A percentile compares a stretch with the other conserved stretches of the same genome.
These are phyloP conservation scores for Tetragnatha versicolor DNA, from an alignment of 1,140 invertebrate genomes.

Conservation along the genomic window DNA sequence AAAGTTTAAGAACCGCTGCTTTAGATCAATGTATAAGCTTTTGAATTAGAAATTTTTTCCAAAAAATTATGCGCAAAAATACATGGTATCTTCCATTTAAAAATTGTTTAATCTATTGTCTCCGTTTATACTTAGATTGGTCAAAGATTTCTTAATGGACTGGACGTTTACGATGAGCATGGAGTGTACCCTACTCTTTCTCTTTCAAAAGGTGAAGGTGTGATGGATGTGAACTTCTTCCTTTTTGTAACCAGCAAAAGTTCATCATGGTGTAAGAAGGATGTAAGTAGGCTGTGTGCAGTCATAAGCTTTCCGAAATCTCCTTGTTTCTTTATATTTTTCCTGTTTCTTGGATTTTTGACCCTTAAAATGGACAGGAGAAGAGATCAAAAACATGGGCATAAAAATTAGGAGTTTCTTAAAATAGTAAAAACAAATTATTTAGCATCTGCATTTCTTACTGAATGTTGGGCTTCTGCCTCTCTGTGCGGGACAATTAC, in stretches of 20 bases:
- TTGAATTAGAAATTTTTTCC: too few relatives aligned
- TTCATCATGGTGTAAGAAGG: conserved; percentile 7
- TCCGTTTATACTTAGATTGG: neutral
- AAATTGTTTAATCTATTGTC: neutral
- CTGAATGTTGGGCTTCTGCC: neutral
- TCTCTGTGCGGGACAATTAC: too few relatives aligned
- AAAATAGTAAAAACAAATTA: neutral
- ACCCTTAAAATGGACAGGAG: neutral
- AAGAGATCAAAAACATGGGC: neutral
- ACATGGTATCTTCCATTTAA: neutral
- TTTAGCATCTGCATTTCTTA: neutral
- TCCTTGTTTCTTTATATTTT: neutral
- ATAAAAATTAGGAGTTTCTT: neutral
- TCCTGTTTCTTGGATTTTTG: neutral
- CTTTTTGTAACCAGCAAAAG: conserved; percentile 23
- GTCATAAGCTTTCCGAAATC: too few relatives aligned
- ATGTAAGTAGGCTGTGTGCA: conserved; percentile 6
- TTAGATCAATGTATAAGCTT: too few relatives aligned
- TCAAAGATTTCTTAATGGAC: conserved; percentile 22
- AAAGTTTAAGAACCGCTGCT: too few relatives aligned
- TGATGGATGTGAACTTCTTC: conserved; percentile 1
- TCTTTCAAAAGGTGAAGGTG: neutral
- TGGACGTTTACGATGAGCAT: neutral
- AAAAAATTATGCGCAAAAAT: neutral
- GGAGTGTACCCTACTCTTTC: neutral